phyloP scores from a whole-genome alignment of 2,888 invertebrate species.

The Erebia epiphron region DNA sequence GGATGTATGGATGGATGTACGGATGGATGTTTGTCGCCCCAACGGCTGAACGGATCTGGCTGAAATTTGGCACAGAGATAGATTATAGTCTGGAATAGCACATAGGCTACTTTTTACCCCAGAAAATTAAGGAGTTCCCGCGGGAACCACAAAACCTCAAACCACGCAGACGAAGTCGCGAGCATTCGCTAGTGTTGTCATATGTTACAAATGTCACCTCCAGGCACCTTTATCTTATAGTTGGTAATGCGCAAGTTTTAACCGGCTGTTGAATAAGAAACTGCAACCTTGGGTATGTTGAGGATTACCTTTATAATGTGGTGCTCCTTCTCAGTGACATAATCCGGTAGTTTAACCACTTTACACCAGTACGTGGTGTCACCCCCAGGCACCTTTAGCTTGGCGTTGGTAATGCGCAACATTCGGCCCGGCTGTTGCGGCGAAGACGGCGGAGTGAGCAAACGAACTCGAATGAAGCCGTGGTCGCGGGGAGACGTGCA shows the following conservation, averaged over 20 bases:
- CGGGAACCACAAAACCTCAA: too few species aligned
- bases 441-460: slow-evolving; percentile 73
- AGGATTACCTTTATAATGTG: slow-evolving; percentile 87
- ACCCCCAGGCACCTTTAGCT: slow-evolving; percentile 88
- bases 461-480: slow-evolving; percentile 91
- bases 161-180: too few species aligned
- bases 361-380: slow-evolving; percentile 99
- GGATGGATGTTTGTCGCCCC: too few species aligned
- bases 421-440: slow-evolving; percentile 74
- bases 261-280: slow-evolving; percentile 49
- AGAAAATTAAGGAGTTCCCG: too few species aligned
- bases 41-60: too few species aligned
- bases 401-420: slow-evolving; percentile 84
- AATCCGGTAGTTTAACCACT: slow-evolving; percentile 89
- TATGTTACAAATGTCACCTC: slow-evolving; percentile 76
- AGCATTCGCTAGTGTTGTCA: too few species aligned
- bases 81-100: too few species aligned
- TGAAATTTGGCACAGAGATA: too few species aligned
- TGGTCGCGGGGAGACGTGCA: slow-evolving; percentile 78
- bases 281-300: too few species aligned
- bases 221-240: slow-evolving; percentile 88
- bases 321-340: slow-evolving; percentile 85
- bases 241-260: slow-evolving; percentile 84
- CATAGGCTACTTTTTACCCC: too few species aligned
- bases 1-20: too few species aligned